Evolutionary conservation across 2,888 invertebrate genomes (phyloP), one percentile per base, ranked within the genome.

Genomic region (Yponomeuta plumbellus): DNA sequence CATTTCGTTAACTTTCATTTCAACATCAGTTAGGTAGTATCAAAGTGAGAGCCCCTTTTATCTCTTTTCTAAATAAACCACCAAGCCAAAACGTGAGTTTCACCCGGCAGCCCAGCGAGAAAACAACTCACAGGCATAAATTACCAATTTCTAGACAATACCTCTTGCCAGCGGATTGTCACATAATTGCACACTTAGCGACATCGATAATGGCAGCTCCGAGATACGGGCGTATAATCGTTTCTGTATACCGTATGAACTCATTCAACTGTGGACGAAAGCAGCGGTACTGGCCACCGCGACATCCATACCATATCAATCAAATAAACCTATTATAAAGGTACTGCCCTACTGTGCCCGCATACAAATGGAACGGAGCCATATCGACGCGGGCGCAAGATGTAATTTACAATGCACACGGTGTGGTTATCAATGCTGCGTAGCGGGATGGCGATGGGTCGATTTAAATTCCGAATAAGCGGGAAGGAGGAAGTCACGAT

Each of bases 391-490:
- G 21, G 6, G 44, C 44, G 40, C 20, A 63, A 44, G 63, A 4
- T 13, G 40, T 20, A 63, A 21, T 63, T 11, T 63, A 21, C 63
- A 20, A 40, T 26, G 40, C 20, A 20, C 22, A 64, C 11, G 40
- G 20, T 64, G 23, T 56, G 13, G n/a, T 17, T 22, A 63, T 52
- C 44, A 52, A 52, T 52, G 44, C 44, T 52, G 44, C 44, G 44
- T 26, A 26, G 73, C 78, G 81, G 85, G 86, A 86, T 85, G 81
- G 84, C 78, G 80, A 85, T 85, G 80, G 85, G 84, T 80, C 84
- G 80, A 88, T 90, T 90, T 87, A 89, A 89, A 90, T 90, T 90
- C 89, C 82, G 88, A 81, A 87, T 86, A 86, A 87, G 90, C 84
- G 83, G 88, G 89, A 88, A 88, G 86, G 87, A 89, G 90, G 90